Evolutionary conservation across 2,888 invertebrate species (phyloP), one percentile per base, ranked within the genome.

Genomic region (Encarsia formosa): DNA sequence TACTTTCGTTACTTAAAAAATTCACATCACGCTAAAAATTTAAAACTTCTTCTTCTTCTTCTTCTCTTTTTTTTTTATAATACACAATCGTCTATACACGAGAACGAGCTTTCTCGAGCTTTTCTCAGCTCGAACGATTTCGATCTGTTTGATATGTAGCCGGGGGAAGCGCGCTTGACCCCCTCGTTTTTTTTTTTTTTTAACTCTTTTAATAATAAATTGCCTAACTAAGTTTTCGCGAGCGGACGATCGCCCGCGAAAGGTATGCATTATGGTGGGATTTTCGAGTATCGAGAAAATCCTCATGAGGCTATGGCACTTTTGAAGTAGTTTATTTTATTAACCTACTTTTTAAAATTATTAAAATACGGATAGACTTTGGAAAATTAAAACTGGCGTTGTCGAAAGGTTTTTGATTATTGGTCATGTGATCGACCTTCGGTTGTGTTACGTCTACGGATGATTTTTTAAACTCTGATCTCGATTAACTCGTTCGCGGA

Each of bases 381-480:
- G 26, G 24, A 42, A 57, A 61, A 49, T 51, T 42, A 56, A 56
- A 61, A 54, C 52, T 48, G n/a, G 51, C 37, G 49, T 43, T 38
- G 44, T 31, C 52, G 18, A 44, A 48, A 43, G 20, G 37, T 32
- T 42, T 50, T 47, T 16, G 26, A n/a, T 26, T 13, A 24, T 43
- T 51, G 49, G 48, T 45, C 48, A 22, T 54, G 51, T 54, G 52
- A 49, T 53, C 44, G 47, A 47, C 47, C 53, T 49, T 45, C 38
- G 6, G n/a, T 20, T 16, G 26, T 20, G 22, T 37, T 37, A 37
- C 18, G 44, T n/a, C 40, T 22, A 11, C 42, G 19, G 48, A 54
- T 62, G 61, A 48, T 53, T 60, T 54, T 56, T 57, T 58, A 63
- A 62, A 63, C 65, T 47, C 38, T 40, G 38, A 26, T 54, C 39